A percentile compares a stretch with the other conserved stretches of the same genome.
phyloP scores from a whole-genome alignment of 2,113 vertebrate species.

The Melanerpes aurifrons region DNA sequence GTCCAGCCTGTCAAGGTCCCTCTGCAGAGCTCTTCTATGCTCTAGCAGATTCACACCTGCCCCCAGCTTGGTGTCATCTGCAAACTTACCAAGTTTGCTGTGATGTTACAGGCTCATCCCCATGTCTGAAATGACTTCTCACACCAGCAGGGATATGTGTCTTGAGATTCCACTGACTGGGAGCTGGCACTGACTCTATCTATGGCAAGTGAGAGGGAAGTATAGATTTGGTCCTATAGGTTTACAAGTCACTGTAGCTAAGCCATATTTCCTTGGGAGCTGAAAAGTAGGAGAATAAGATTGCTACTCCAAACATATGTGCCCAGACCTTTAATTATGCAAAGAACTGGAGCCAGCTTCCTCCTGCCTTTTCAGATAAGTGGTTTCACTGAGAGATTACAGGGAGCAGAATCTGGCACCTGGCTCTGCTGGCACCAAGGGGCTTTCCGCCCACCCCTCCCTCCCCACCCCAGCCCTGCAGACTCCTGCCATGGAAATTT shows the following conservation, averaged over 20 bases:
- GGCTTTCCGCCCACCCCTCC: neutral
- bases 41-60: no score
- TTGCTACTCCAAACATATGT: neutral
- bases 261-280: neutral
- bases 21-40: no score
- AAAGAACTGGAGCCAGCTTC: slow-evolving; percentile 39
- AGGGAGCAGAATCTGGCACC: neutral
- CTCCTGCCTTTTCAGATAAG: slow-evolving; percentile 42
- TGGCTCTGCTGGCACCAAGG: neutral
- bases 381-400: neutral
- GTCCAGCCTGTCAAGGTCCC: no score
- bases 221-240: neutral
- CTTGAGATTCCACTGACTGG: neutral
- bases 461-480: neutral
- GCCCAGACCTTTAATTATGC: slow-evolving; percentile 33
- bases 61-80: no score
- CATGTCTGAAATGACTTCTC: neutral
- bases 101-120: neutral
- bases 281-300: neutral
- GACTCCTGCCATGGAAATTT: neutral
- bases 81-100: no score
- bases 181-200: neutral
- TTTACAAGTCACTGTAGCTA: neutral
- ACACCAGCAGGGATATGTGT: fast-evolving
- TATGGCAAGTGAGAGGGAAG: fast-evolving